phyloP scores from a whole-genome alignment of 2,888 invertebrate genomes.

The Dicranocentrus wangi region DNA sequence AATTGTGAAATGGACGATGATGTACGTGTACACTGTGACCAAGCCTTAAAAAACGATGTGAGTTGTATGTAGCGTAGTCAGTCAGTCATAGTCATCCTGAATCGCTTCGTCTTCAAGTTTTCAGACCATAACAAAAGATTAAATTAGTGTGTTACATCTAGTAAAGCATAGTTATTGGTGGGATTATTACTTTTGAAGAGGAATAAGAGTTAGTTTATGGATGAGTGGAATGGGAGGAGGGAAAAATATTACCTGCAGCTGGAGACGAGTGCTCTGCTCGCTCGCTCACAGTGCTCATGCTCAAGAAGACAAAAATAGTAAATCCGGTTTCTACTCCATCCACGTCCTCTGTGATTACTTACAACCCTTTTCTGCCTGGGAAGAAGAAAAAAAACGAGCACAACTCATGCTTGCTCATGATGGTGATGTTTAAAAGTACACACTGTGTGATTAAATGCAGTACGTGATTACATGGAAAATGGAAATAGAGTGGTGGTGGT shows the following conservation, averaged over 20 bases:
- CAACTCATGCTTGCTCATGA: too few species aligned
- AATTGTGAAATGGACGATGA: too few species aligned
- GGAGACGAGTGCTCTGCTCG: not conserved
- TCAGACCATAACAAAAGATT: conserved; percentile 40
- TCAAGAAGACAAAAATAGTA: not conserved
- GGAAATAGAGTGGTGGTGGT: too few species aligned
- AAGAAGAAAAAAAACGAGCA: too few species aligned
- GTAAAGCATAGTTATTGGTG: conserved; percentile 33
- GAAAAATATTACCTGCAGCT: not conserved
- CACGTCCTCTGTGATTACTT: not conserved
- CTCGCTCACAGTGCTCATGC: not conserved
- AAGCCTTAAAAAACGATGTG: too few species aligned
- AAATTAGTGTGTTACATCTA: conserved; percentile 18
- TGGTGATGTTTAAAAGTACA: too few species aligned
- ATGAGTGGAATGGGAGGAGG: conserved; percentile 25
- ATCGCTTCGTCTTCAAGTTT: too few species aligned
- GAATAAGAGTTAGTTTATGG: conserved; percentile 38
- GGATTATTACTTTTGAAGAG: conserved; percentile 24
- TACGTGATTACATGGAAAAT: too few species aligned
- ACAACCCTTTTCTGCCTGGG: not conserved
- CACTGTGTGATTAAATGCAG: too few species aligned
- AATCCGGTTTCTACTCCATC: conserved; percentile 19
- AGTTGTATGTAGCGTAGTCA: too few species aligned
- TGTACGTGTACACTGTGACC: too few species aligned
- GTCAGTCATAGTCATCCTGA: too few species aligned